Conservation (phyloP, 2,113 vertebrate species). For the Bubo scandiacus region DNA sequence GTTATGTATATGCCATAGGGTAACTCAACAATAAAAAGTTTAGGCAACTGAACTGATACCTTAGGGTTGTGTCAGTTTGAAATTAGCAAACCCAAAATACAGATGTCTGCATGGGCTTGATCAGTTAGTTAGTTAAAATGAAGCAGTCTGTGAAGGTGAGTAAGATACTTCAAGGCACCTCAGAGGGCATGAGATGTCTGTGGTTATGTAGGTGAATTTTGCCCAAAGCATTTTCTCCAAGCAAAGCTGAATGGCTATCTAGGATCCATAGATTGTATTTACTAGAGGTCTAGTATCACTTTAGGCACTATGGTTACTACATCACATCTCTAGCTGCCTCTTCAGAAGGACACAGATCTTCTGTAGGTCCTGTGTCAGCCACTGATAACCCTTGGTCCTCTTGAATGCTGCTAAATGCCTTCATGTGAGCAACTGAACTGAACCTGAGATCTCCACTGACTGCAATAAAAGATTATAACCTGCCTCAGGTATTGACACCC, state of each 20-base stretch:
- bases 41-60: neutral
- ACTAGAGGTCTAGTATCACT: neutral
- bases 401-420: neutral
- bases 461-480: fast-evolving
- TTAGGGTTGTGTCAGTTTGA: neutral
- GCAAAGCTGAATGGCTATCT: neutral
- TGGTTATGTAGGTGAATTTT: neutral
- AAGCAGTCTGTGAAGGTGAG: neutral
- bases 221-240: neutral
- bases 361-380: neutral
- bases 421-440: neutral
- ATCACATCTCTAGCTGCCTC: neutral
- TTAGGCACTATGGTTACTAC: neutral
- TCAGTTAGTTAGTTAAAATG: neutral
- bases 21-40: neutral
- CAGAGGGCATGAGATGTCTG: fast-evolving
- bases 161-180: neutral
- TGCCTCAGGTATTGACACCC: neutral
- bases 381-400: neutral
- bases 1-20: neutral
- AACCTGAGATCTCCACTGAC: neutral
- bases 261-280: neutral
- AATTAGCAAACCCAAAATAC: neutral
- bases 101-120: neutral
- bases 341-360: neutral